phyloP scores from a whole-genome alignment of 1,140 invertebrate species.

The Drosophila auraria region DNA sequence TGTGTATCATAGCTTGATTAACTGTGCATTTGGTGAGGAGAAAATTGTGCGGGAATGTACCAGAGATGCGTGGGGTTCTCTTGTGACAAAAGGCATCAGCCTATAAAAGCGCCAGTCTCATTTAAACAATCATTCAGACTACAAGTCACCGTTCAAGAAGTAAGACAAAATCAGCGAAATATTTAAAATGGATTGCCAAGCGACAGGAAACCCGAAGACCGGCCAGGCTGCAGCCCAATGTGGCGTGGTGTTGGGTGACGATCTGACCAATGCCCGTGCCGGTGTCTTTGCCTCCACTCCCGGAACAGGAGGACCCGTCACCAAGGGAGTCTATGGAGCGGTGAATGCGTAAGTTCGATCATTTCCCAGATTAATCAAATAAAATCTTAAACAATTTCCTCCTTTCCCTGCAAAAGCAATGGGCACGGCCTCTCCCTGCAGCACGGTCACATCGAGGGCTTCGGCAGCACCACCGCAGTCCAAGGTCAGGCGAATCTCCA shows the following conservation, averaged over 20 bases:
- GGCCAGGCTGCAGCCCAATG: conserved; percentile 50
- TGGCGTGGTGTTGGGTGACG: conserved; percentile 41
- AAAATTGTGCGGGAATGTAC: conserved; percentile 24
- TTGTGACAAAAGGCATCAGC: conserved; percentile 7
- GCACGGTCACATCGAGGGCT: conserved; percentile 51
- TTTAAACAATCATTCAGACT: conserved; percentile 25
- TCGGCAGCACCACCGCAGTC: conserved; percentile 50
- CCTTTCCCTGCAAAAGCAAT: conserved; percentile 40
- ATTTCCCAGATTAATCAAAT: background rate
- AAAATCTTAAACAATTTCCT: too few relatives aligned
- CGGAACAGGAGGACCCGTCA: conserved; percentile 47
- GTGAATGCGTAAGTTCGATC: conserved; percentile 57
- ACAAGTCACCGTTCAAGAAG: conserved; percentile 6
- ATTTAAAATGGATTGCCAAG: conserved; percentile 54
- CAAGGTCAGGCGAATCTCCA: conserved; percentile 51
- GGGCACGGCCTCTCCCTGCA: conserved; percentile 54
- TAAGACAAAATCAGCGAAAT: background rate
- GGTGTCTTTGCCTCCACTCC: conserved; percentile 67
- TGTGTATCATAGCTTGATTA: conserved; percentile 20
- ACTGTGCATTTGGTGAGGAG: background rate
- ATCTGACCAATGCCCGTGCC: conserved; percentile 35
- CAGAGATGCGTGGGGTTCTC: conserved; percentile 1
- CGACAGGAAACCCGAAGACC: conserved; percentile 54
- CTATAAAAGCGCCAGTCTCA: conserved; percentile 50
- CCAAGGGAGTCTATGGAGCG: conserved; percentile 64